phyloP scores from a whole-genome alignment of 2,797 vertebrate species.

The Mergus octosetaceus region DNA sequence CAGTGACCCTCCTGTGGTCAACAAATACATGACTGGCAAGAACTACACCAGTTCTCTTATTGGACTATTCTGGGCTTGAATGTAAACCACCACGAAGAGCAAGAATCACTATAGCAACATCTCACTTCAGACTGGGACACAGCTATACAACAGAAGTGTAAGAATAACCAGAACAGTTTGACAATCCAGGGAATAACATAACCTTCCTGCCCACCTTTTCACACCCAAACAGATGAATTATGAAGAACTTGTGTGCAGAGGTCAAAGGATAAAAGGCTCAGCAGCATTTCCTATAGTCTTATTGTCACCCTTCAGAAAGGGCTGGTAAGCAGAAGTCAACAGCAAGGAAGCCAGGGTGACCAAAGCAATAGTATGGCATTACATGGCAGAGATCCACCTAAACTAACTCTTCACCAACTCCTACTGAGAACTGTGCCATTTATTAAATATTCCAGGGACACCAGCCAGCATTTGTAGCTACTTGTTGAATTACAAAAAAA shows the following conservation, averaged over 20 bases:
- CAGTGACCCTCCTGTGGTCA: background rate
- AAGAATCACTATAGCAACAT: background rate
- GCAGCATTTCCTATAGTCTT: background rate
- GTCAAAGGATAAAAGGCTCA: background rate
- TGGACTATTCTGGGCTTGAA: background rate
- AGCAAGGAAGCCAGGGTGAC: background rate
- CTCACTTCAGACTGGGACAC: background rate
- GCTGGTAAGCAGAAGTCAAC: background rate
- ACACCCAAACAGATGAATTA: background rate
- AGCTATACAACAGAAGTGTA: background rate
- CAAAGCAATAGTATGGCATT: background rate
- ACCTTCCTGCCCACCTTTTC: background rate
- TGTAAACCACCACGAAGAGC: background rate
- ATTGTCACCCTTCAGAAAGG: background rate
- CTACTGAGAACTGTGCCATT: background rate
- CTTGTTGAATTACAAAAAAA: background rate
- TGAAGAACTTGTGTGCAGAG: fast-evolving
- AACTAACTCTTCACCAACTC: background rate
- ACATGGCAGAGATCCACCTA: fast-evolving
- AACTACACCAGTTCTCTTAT: background rate
- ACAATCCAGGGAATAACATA: background rate
- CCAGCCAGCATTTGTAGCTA: background rate
- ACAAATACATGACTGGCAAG: background rate
- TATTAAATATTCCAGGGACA: background rate
- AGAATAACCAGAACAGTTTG: background rate